Evolutionary conservation across 2,888 invertebrate species (phyloP).

Genomic region (Laspeyria flexula): DNA sequence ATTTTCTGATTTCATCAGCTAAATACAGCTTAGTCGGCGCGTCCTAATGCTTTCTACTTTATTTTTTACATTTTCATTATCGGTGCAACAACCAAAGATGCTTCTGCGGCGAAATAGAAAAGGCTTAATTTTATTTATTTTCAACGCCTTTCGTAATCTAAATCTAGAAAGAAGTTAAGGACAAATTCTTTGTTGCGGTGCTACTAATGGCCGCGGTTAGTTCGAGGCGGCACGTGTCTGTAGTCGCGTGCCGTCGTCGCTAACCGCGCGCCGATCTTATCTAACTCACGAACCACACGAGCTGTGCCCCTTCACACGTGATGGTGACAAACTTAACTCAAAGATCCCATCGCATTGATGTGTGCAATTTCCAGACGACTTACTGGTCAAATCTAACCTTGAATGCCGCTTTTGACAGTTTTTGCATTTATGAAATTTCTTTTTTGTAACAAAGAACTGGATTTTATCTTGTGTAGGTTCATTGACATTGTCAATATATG

Average conservation of each 20-base stretch:
- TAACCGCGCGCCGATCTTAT: conserved; percentile 70
- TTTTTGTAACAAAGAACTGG: conserved; percentile 17
- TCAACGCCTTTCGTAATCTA: conserved; percentile 47
- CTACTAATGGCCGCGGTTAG: conserved; percentile 59
- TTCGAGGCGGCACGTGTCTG: conserved; percentile 61
- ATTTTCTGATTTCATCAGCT: too few species aligned
- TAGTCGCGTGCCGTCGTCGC: conserved; percentile 76
- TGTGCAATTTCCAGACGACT: conserved; percentile 54
- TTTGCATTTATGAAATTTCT: conserved; percentile 24
- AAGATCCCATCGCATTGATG: conserved; percentile 78
- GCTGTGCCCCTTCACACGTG: conserved; percentile 83
- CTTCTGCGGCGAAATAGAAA: conserved; percentile 29
- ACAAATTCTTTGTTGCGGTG: conserved; percentile 53
- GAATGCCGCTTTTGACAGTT: conserved; percentile 9
- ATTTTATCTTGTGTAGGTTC: conserved; percentile 13
- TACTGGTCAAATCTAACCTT: conserved; percentile 53
- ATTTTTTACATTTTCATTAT: conserved; percentile 8
- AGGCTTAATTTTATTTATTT: conserved; percentile 42
- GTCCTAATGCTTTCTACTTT: conserved; percentile 26
- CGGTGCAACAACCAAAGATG: conserved; percentile 5
- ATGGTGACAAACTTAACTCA: conserved; percentile 67
- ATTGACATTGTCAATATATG: conserved; percentile 20
- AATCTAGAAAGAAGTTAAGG: conserved; percentile 50
- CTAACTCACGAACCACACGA: conserved; percentile 78
- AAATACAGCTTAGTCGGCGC: background rate